phyloP scores from a whole-genome alignment of 2,113 vertebrate genomes.

The Cairina moschata region DNA sequence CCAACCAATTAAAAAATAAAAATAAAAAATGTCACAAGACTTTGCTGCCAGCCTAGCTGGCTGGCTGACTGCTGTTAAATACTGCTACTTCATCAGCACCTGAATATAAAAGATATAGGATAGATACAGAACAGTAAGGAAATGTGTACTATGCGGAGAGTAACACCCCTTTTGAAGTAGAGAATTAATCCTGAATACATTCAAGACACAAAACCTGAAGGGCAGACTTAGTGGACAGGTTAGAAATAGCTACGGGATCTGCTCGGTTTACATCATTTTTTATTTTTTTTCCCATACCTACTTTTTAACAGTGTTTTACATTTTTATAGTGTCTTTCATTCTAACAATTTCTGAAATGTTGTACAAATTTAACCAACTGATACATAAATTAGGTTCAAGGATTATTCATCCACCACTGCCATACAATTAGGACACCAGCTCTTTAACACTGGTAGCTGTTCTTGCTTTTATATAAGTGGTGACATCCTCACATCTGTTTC shows the following conservation, averaged over 20 bases:
- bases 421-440: neutral
- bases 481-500: neutral
- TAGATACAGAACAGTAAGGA: neutral
- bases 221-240: slow-evolving; percentile 2
- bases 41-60: too few relatives aligned
- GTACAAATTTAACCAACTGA: neutral
- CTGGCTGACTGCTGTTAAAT: too few relatives aligned
- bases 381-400: neutral
- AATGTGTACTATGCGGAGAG: neutral
- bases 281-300: neutral
- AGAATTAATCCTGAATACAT: slow-evolving; percentile 43
- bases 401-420: neutral
- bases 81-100: neutral
- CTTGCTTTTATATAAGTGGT: neutral
- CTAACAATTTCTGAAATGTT: neutral
- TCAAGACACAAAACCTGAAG: slow-evolving; percentile 41
- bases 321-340: slow-evolving; percentile 16
- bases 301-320: neutral
- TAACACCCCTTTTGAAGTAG: slow-evolving; percentile 39
- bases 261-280: neutral
- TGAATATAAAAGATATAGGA: neutral
- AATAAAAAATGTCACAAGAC: too few relatives aligned
- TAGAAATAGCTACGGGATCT: neutral
- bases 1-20: too few relatives aligned
- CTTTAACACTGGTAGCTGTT: neutral